Conservation (phyloP, 92 coral and sea anemone species). For the Zoanthus sociatus region DNA sequence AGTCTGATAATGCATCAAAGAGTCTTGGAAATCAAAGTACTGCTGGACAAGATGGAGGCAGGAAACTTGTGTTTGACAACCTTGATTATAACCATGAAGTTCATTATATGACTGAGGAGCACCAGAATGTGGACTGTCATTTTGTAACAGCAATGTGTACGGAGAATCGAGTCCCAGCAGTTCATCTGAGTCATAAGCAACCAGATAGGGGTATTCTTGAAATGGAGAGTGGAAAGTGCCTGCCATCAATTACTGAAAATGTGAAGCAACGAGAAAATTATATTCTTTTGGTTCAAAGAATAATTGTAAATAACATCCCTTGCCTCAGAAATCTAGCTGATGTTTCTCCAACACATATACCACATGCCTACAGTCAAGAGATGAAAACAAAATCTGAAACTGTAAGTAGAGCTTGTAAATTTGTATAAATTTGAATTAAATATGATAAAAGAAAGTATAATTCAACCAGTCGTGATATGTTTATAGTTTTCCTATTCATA, state of each 20-base stretch:
- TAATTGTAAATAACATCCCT: slow-evolving; percentile 54
- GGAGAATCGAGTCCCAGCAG: slow-evolving; percentile 54
- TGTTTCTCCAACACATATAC: slow-evolving; percentile 53
- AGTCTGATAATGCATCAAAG: neutral
- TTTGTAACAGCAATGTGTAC: slow-evolving; percentile 50
- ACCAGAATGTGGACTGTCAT: slow-evolving; percentile 46
- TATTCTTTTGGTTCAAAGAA: slow-evolving; percentile 53
- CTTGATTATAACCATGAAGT: slow-evolving; percentile 48
- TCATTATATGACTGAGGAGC: slow-evolving; percentile 55
- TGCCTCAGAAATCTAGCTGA: slow-evolving; percentile 50
- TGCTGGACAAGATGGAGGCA: neutral
- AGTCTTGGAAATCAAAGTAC: slow-evolving; percentile 4
- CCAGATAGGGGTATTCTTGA: slow-evolving; percentile 49
- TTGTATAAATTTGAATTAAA: slow-evolving; percentile 6
- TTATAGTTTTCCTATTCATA: neutral
- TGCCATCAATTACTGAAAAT: slow-evolving; percentile 54
- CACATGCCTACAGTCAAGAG: slow-evolving; percentile 60
- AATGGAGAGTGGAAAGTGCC: slow-evolving; percentile 64
- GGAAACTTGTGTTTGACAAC: slow-evolving; percentile 46
- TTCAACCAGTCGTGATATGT: slow-evolving; percentile 12
- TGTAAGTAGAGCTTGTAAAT: slow-evolving; percentile 35
- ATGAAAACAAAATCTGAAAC: slow-evolving; percentile 51
- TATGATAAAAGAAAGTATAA: slow-evolving; percentile 8
- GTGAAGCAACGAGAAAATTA: slow-evolving; percentile 55
- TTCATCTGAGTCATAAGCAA: slow-evolving; percentile 36